phyloP scores from a whole-genome alignment of 1,140 invertebrate genomes.

The Himalopsyche phryganea region DNA sequence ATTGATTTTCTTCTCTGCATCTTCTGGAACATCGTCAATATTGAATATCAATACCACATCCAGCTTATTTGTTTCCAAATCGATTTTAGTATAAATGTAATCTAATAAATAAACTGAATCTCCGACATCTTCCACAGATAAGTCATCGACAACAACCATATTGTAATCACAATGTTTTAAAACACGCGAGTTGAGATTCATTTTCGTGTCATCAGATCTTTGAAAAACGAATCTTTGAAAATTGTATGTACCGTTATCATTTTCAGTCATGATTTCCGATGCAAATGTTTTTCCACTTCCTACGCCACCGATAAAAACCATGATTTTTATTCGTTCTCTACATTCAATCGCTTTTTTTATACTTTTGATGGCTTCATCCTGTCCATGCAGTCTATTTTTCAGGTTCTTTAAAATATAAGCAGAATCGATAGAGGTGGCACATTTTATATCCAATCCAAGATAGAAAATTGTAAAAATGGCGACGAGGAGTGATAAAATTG shows the following conservation, averaged over 20 bases:
- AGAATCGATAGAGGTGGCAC: slow-evolving; percentile 37
- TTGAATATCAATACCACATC: slow-evolving; percentile 15
- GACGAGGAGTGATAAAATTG: no score
- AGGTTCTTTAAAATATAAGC: not conserved
- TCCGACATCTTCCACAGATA: slow-evolving; percentile 36
- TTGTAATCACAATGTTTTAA: slow-evolving; percentile 38
- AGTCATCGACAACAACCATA: slow-evolving; percentile 42
- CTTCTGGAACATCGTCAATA: slow-evolving; percentile 37
- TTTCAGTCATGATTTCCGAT: slow-evolving; percentile 35
- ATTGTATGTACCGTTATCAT: slow-evolving; percentile 32
- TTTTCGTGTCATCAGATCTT: slow-evolving; percentile 40
- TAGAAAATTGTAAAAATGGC: slow-evolving; percentile 22
- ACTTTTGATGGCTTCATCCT: slow-evolving; percentile 36
- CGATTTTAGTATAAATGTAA: slow-evolving; percentile 22
- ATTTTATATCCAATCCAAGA: slow-evolving; percentile 38
- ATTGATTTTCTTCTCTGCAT: slow-evolving; percentile 39
- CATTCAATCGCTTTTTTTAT: slow-evolving; percentile 37
- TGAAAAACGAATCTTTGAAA: slow-evolving; percentile 44
- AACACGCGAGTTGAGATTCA: slow-evolving; percentile 36
- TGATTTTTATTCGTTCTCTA: slow-evolving; percentile 37
- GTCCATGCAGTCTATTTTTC: slow-evolving; percentile 39
- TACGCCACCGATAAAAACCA: slow-evolving; percentile 44
- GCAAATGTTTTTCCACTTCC: slow-evolving; percentile 46
- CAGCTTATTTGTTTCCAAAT: slow-evolving; percentile 22
- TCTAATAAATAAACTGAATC: slow-evolving; percentile 33